A percentile compares a stretch with the other conserved stretches of the same genome.
Evolutionary conservation across 2,113 vertebrate species (phyloP).

Genomic region (Periophthalmus modestus): DNA sequence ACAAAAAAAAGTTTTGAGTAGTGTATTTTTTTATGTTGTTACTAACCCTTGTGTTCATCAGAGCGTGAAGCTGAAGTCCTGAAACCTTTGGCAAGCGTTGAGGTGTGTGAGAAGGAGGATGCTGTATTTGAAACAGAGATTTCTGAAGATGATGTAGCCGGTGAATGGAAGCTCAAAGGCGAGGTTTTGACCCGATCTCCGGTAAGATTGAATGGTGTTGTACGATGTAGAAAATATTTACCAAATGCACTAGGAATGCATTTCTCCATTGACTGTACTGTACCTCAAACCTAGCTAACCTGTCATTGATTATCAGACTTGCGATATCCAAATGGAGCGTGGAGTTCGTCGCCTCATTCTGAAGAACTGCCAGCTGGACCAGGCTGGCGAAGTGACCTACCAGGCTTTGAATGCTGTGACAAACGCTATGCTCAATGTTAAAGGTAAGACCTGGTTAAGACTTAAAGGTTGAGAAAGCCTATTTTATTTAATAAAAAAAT

Average conservation of each 20-base stretch:
- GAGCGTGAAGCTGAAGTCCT: conserved; percentile 92
- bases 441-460: conserved; percentile 79
- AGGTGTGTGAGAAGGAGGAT: conserved; percentile 91
- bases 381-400: conserved; percentile 94
- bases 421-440: conserved; percentile 90
- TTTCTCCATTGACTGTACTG: not conserved
- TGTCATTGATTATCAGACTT: conserved; percentile 76
- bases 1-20: not conserved
- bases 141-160: conserved; percentile 89
- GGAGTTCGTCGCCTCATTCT: conserved; percentile 87
- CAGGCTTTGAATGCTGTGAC: conserved; percentile 91
- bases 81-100: conserved; percentile 89
- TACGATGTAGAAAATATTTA: not conserved
- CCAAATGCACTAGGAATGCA: not conserved
- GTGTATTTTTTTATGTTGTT: not conserved
- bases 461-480: not conserved
- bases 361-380: conserved; percentile 90
- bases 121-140: conserved; percentile 94
- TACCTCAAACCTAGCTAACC: not conserved
- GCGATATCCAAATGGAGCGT: conserved; percentile 90
- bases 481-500: not conserved
- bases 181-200: conserved; percentile 91
- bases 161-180: conserved; percentile 97
- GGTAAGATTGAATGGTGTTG: conserved; percentile 73
- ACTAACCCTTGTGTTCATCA: conserved; percentile 52